Evolutionary conservation across 2,797 vertebrate species (phyloP), one percentile per base, ranked within the genome.

Genomic region (Gymnothorax reevesii): DNA sequence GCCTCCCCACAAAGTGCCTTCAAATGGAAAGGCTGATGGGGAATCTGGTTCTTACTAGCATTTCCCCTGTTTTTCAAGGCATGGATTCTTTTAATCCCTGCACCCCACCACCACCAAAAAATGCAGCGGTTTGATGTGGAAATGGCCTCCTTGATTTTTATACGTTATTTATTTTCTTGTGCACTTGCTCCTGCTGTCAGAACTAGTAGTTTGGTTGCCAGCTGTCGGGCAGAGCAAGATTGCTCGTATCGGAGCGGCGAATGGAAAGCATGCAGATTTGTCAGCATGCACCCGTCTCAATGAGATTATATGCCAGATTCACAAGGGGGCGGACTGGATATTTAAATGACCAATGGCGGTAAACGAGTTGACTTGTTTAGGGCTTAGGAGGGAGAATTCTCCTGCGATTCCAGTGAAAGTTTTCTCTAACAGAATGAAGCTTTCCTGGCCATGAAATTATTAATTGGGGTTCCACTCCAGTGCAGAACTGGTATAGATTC

Each of bases 1-100:
- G 33, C 73, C 1, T 8, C 4, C 17, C 42, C 75, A 15, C 2
- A n/a, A 54, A n/a, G 22, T 22, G 17, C 75, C 7, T 54, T 55
- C 52, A 52, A 54, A 79, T 54, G 49, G n/a, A 22, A 55, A 17
- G 49, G 49, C 52, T 22, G 52, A 54, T 55, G 52, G 88, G 86
- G 88, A 89, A 82, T 88, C 87, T 89, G 87, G 88, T 79, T 85
- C 87, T 87, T 87, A 89, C 88, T 84, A 87, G 84, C 25, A n/a
- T 89, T 86, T 59, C 49, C 10, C 80, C 84, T 83, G 83, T 87
- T 84, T 85, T 33, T 60, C 69, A 73, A 15, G 5, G 42, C 42
- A 25, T 73, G 77, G 88, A 57, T 42, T 62, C 64, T 66, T 82
- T 57, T 89, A 89, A 90, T 89, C 88, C 62, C 22, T 62, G 4